Percentiles rank a stretch among this genome's conserved stretches.
These are phyloP conservation scores for Pantherophis alleghaniensis DNA, from an alignment of 2,797 vertebrate genomes.

Conservation along the genomic window DNA sequence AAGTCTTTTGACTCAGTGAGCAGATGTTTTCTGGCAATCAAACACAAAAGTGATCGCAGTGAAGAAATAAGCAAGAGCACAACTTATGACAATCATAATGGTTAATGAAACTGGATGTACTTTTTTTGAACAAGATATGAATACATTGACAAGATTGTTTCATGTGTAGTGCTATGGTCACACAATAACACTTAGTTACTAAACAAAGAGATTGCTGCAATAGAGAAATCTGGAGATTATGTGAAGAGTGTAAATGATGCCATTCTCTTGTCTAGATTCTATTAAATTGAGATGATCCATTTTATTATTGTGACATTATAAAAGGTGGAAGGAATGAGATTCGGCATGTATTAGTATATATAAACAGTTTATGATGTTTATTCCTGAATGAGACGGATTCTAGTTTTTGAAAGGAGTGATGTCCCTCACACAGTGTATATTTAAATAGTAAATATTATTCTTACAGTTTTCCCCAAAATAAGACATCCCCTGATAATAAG, in stretches of 20 bases:
- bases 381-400: not conserved
- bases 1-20: constrained; percentile 9
- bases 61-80: constrained; percentile 15
- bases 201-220: not conserved
- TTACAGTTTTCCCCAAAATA: too few relatives aligned
- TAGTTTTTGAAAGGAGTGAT: not conserved
- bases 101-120: constrained; percentile 33
- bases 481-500: too few relatives aligned
- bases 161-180: not conserved
- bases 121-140: constrained; percentile 30
- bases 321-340: not conserved
- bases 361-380: not conserved
- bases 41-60: not conserved
- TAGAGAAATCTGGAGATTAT: not conserved
- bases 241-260: not conserved
- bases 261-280: not conserved
- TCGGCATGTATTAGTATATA: not conserved
- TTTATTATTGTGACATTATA: not conserved
- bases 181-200: constrained; percentile 12
- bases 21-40: constrained; percentile 30
- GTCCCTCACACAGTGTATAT: not conserved
- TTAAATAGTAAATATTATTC: not conserved
- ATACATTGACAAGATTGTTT: not conserved
- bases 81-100: constrained; percentile 16
- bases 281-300: not conserved